A percentile compares a stretch with the other conserved stretches of the same genome.
Evolutionary conservation across 2,113 vertebrate genomes (phyloP).

Genomic region (Mungos mungo): DNA sequence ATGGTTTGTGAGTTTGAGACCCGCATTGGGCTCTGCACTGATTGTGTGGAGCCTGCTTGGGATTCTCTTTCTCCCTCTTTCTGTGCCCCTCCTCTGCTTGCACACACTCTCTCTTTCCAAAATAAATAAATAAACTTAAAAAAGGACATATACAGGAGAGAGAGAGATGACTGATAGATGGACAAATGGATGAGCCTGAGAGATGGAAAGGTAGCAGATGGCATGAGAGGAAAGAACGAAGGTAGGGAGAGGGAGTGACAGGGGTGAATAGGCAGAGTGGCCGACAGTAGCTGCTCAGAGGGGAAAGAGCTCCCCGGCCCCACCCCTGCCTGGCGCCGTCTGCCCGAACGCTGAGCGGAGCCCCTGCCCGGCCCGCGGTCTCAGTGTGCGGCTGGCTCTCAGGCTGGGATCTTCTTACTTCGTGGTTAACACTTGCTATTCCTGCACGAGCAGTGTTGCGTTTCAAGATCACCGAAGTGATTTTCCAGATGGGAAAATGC

Average conservation of each 20-base stretch:
- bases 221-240: background rate
- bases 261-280: background rate
- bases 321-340: rapidly evolving
- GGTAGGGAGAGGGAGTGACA: background rate
- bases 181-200: background rate
- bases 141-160: no score
- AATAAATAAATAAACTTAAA: no score
- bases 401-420: background rate
- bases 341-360: background rate
- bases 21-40: no score
- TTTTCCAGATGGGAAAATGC: background rate
- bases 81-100: no score
- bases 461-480: background rate
- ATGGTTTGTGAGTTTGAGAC: no score
- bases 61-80: no score
- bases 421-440: background rate
- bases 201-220: background rate
- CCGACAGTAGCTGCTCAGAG: background rate
- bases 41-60: no score
- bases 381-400: background rate
- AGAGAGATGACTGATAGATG: background rate
- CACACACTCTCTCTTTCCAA: no score
- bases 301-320: background rate
- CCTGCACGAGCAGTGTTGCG: rapidly evolving
- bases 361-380: rapidly evolving